Conservation (phyloP, 2,888 invertebrate genomes). For the Watsonalla cultraria region DNA sequence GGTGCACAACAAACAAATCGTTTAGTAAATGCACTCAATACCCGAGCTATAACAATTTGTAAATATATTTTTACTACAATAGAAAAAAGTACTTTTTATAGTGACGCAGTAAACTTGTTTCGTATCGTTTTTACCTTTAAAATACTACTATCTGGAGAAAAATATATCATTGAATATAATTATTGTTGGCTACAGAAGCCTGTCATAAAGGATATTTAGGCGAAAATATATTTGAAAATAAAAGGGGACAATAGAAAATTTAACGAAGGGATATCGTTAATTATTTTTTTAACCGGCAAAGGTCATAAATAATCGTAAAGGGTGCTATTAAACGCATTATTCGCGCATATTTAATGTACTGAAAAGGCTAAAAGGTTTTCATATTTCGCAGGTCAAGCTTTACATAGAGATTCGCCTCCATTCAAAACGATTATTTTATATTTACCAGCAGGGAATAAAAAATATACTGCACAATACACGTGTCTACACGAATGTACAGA, state of each 20-base stretch:
- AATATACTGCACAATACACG: not conserved
- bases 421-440: slow-evolving; percentile 37
- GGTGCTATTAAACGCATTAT: slow-evolving; percentile 77
- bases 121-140: not conserved
- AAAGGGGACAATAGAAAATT: slow-evolving; percentile 59
- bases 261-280: slow-evolving; percentile 60
- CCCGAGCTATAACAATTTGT: no score
- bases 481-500: slow-evolving; percentile 16
- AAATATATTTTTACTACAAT: no score
- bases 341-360: slow-evolving; percentile 76
- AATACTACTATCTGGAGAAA: not conserved
- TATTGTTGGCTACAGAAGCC: not conserved
- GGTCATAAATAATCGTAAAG: slow-evolving; percentile 73
- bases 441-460: not conserved
- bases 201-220: slow-evolving; percentile 18
- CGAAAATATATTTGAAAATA: slow-evolving; percentile 40
- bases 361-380: slow-evolving; percentile 69
- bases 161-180: no score
- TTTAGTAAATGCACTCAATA: no score
- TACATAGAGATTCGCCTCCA: slow-evolving; percentile 60
- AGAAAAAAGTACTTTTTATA: no score
- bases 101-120: no score
- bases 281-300: slow-evolving; percentile 63
- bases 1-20: no score
- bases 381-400: slow-evolving; percentile 66